Conservation (phyloP, 2,888 invertebrate species). For the Polia nebulosa region DNA sequence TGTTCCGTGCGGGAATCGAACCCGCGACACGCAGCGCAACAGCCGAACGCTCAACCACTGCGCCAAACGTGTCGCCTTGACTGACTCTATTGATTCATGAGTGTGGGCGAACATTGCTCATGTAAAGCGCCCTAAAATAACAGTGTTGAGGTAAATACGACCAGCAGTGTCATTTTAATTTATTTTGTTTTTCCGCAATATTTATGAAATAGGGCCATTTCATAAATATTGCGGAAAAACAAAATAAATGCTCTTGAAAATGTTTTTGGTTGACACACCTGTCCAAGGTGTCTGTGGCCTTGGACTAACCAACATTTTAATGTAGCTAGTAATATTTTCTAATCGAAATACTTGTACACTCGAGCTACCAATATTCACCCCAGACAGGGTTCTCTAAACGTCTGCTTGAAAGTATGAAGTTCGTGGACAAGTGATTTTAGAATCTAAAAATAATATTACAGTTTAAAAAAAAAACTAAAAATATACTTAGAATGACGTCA, state of each 20-base stretch:
- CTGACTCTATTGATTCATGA: not conserved
- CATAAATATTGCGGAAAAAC: conserved; percentile 41
- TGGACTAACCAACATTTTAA: not conserved
- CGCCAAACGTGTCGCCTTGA: no score
- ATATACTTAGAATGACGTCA: no score
- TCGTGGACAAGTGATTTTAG: no score
- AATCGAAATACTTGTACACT: not conserved
- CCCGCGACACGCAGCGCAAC: no score
- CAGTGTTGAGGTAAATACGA: conserved; percentile 29
- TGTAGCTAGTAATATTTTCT: not conserved
- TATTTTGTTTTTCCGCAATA: no score
- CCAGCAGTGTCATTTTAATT: conserved; percentile 18
- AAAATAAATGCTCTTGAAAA: conserved; percentile 22
- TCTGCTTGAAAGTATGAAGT: not conserved
- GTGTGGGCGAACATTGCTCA: conserved; percentile 17
- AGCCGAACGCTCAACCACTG: no score
- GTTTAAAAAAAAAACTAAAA: no score
- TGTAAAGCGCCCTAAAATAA: conserved; percentile 26
- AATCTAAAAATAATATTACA: no score
- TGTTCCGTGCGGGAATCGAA: no score
- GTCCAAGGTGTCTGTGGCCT: not conserved
- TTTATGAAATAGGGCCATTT: no score
- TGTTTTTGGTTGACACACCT: conserved; percentile 33
- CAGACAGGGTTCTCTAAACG: not conserved
- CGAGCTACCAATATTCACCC: not conserved